phyloP scores from a whole-genome alignment of 2,797 vertebrate genomes.

The Trichosurus vulpecula region DNA sequence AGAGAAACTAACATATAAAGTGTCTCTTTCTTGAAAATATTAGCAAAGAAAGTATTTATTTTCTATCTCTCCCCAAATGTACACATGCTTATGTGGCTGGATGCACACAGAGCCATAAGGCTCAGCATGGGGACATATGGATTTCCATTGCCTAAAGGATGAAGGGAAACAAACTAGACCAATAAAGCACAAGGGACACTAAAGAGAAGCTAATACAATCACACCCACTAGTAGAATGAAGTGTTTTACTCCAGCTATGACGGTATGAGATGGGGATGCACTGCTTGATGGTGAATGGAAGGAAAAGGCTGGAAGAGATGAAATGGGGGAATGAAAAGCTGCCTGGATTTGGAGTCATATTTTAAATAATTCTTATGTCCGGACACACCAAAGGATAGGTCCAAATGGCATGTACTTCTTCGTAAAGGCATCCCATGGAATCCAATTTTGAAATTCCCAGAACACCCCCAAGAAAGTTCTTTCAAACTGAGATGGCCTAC shows the following conservation, averaged over 20 bases:
- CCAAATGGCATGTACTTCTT: neutral
- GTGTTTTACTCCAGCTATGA: neutral
- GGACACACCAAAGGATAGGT: neutral
- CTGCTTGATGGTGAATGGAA: conserved; percentile 20
- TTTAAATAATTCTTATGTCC: neutral
- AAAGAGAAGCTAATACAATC: neutral
- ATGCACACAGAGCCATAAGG: conserved; percentile 8
- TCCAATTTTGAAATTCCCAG: neutral
- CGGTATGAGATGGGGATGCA: neutral
- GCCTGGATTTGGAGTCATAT: neutral
- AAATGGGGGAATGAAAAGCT: neutral
- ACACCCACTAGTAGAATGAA: neutral
- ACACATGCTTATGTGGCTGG: neutral
- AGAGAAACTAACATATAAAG: conserved; percentile 42
- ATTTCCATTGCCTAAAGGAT: conserved; percentile 22
- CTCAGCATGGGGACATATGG: neutral
- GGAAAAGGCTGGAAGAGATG: neutral
- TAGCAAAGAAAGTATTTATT: conserved; percentile 52
- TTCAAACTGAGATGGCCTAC: neutral
- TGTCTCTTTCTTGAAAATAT: conserved; percentile 30
- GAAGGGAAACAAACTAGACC: neutral
- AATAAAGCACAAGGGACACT: neutral
- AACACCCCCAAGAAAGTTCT: neutral
- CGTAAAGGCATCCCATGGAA: neutral
- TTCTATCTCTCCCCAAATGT: neutral